phyloP scores from a whole-genome alignment of 2,888 invertebrate species.

The Nomada goodeniana region DNA sequence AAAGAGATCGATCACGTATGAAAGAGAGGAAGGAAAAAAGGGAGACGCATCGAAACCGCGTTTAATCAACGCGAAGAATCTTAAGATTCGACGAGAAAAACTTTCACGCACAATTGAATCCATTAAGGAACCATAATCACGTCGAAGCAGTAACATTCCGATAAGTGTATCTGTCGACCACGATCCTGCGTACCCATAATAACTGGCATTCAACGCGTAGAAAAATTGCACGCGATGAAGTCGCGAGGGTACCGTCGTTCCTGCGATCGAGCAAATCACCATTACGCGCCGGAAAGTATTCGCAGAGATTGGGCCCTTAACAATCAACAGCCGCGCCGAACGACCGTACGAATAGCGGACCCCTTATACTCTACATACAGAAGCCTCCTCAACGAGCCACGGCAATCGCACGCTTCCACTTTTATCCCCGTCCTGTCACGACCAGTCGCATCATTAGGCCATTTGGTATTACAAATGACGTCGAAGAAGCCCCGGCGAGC shows the following conservation, averaged over 20 bases:
- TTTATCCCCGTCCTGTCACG: slow-evolving; percentile 76
- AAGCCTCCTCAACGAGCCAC: slow-evolving; percentile 43
- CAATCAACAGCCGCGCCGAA: slow-evolving; percentile 18
- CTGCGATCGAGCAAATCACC: slow-evolving; percentile 50
- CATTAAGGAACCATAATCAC: too few species aligned
- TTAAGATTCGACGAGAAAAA: too few species aligned
- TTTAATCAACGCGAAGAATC: too few species aligned
- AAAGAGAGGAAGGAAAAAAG: too few species aligned
- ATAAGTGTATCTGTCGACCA: background rate
- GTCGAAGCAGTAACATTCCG: background rate
- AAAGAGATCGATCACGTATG: too few species aligned
- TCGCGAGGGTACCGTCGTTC: slow-evolving; percentile 25
- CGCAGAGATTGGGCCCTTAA: slow-evolving; percentile 18
- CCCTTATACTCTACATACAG: slow-evolving; percentile 10
- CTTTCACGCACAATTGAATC: too few species aligned
- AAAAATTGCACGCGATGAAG: slow-evolving; percentile 38
- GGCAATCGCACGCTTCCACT: slow-evolving; percentile 67
- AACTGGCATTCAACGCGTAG: slow-evolving; percentile 8
- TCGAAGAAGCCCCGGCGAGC: slow-evolving; percentile 64
- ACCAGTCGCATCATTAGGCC: slow-evolving; percentile 78
- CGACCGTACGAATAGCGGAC: background rate
- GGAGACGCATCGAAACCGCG: too few species aligned
- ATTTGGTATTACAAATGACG: slow-evolving; percentile 77
- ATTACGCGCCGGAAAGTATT: slow-evolving; percentile 32
- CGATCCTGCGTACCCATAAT: slow-evolving; percentile 32